A percentile compares a stretch with the other conserved stretches of the same genome.
Evolutionary conservation across 2,888 invertebrate species (phyloP).

Genomic region (Sarcophaga subvicina): DNA sequence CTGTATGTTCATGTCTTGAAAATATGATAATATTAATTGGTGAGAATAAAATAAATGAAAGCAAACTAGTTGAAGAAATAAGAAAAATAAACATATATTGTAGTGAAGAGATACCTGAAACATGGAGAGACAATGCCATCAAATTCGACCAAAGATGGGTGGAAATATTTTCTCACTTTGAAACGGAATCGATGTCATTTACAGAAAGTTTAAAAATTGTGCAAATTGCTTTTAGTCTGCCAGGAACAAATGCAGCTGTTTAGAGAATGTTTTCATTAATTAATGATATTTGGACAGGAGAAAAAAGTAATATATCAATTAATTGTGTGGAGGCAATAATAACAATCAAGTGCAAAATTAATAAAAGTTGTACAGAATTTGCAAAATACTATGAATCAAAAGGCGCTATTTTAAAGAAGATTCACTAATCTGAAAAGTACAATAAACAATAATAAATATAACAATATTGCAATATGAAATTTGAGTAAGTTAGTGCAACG

Average conservation of each 20-base stretch:
- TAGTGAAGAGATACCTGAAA: conserved; percentile 36
- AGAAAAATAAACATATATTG: conserved; percentile 56
- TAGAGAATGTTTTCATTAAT: conserved; percentile 55
- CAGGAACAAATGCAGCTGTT: conserved; percentile 53
- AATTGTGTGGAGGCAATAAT: conserved; percentile 18
- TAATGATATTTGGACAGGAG: conserved; percentile 50
- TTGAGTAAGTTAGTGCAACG: conserved; percentile 2
- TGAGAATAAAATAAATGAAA: conserved; percentile 49
- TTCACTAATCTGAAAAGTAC: conserved; percentile 25
- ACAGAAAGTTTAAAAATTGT: conserved; percentile 44
- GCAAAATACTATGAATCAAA: conserved; percentile 3
- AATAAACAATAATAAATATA: conserved; percentile 18
- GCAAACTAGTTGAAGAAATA: conserved; percentile 55
- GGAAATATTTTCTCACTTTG: conserved; percentile 55
- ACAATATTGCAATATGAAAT: neutral
- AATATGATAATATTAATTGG: conserved; percentile 53
- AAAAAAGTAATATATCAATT: conserved; percentile 40
- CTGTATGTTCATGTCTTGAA: conserved; percentile 54
- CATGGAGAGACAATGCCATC: conserved; percentile 48
- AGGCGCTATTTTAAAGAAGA: conserved; percentile 12
- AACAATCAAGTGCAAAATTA: conserved; percentile 29
- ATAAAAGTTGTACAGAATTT: conserved; percentile 22
- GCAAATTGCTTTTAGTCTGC: conserved; percentile 15
- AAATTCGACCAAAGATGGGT: conserved; percentile 58
- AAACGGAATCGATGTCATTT: conserved; percentile 55